A percentile compares a stretch with the other conserved stretches of the same genome.
Evolutionary conservation across 2,888 invertebrate genomes (phyloP).

Genomic region (Nasonia oneida): DNA sequence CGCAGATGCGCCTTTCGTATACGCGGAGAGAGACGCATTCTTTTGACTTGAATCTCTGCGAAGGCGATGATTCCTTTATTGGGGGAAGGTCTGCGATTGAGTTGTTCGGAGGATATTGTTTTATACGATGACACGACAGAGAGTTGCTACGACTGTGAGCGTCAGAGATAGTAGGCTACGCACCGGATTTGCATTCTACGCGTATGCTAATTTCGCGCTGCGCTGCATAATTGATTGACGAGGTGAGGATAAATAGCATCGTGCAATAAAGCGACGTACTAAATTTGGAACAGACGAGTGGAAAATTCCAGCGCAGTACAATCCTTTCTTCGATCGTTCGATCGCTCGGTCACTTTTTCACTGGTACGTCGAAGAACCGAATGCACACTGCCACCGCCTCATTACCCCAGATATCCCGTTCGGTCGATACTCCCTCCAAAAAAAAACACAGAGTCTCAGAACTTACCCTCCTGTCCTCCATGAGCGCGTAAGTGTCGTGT

Average conservation of each 20-base stretch:
- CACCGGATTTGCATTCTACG: background rate
- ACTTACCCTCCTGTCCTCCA: conserved; percentile 95
- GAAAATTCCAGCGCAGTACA: too few species aligned
- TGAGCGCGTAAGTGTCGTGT: conserved; percentile 97
- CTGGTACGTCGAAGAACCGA: background rate
- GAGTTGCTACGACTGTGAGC: background rate
- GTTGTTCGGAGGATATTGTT: background rate
- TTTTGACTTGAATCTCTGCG: background rate
- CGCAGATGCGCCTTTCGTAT: conserved; percentile 55
- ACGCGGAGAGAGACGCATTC: conserved; percentile 12
- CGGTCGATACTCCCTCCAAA: conserved; percentile 23
- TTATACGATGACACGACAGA: background rate
- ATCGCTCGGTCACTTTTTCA: background rate
- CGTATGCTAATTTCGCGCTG: background rate
- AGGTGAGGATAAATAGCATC: background rate
- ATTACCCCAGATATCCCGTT: conserved; percentile 20
- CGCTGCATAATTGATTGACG: background rate
- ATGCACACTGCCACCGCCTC: background rate
- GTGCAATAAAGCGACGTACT: background rate
- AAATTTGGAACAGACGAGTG: background rate
- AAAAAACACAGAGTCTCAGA: background rate
- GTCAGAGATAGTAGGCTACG: background rate
- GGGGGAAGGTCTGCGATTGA: background rate
- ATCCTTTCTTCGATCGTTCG: too few species aligned
- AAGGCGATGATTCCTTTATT: background rate